Base-by-base conservation (phyloP, 2,797 vertebrate species). In the Typhlichthys subterraneus region DNA sequence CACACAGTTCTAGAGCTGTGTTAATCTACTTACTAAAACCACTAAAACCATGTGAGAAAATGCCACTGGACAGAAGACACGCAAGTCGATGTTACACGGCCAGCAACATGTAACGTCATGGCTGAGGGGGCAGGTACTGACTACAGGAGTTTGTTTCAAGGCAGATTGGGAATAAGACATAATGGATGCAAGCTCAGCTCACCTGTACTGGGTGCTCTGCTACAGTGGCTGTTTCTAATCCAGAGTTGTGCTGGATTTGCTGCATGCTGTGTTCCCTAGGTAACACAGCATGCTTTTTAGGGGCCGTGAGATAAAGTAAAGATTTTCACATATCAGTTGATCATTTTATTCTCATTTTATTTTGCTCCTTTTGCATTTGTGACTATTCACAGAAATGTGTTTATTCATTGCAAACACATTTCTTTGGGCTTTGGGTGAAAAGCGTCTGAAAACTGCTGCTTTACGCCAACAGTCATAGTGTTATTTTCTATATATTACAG, bases 1-100 rank as follows among this genome's bases (percentile, higher is more conserved):
- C 71, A 78, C 9, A 42, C 59, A 87, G 84, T 87, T 88, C 82
- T 85, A 85, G 82, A 80, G 77, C 73, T 74, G 73, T 77, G 70
- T 67, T 84, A 70, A 63, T 73, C 85, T 88, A 89, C 77, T 85
- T 73, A 84, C 85, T 84, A 84, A 90, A 89, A 86, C 79, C 80
- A 86, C 70, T 61, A 67, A 82, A 82, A 57, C 58, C 51, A 61
- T 19, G 82, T 67, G 66, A 68, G 80, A 79, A 82, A 19, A 53
- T 72, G 75, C 61, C 84, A 87, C 84, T 45, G 73, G 72, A 85
- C 83, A 83, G 74, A 78, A 85, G 76, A 88, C 80, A 82, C 55
- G 61, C 60, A 72, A 70, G 59, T 82, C 73, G 57, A 62, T 12
- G 47, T 57, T 63, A 74, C 69, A 73, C 51, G 61, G 74, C 70